Percentiles rank a stretch among this genome's conserved stretches.
Conservation (phyloP, 2,113 vertebrate species). For the Orthonyx spaldingii region DNA sequence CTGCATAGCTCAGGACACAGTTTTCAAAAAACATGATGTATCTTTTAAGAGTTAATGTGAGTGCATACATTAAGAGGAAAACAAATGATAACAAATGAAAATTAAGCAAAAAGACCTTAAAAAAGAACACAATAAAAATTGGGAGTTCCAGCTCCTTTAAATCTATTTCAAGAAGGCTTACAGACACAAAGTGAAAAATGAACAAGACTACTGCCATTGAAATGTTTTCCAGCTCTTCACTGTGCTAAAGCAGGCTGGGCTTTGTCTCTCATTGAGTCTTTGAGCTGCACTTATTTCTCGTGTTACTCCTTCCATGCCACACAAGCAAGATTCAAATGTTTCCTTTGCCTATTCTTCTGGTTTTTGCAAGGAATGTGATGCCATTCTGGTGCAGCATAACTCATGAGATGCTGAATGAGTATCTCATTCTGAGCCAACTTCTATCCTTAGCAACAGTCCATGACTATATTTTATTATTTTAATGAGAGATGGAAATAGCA, state of each 20-base stretch:
- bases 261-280: neutral
- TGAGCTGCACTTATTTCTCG: neutral
- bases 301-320: neutral
- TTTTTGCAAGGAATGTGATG: neutral
- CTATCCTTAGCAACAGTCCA: slow-evolving; percentile 1
- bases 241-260: neutral
- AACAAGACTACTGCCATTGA: neutral
- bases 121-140: neutral
- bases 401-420: neutral
- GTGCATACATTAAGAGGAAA: neutral
- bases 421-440: neutral
- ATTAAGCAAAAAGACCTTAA: neutral
- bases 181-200: neutral
- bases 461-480: slow-evolving; percentile 3
- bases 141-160: neutral
- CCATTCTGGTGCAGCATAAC: neutral
- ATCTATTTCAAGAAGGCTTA: neutral
- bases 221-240: neutral
- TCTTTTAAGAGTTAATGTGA: neutral
- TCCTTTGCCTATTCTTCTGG: neutral
- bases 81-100: neutral
- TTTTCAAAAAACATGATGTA: neutral
- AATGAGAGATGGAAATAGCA: neutral
- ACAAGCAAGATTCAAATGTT: neutral
- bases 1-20: neutral